Percentiles rank a stretch among this genome's conserved stretches.
phyloP scores from a whole-genome alignment of 1,140 invertebrate species.

The Lepidurus apus region DNA sequence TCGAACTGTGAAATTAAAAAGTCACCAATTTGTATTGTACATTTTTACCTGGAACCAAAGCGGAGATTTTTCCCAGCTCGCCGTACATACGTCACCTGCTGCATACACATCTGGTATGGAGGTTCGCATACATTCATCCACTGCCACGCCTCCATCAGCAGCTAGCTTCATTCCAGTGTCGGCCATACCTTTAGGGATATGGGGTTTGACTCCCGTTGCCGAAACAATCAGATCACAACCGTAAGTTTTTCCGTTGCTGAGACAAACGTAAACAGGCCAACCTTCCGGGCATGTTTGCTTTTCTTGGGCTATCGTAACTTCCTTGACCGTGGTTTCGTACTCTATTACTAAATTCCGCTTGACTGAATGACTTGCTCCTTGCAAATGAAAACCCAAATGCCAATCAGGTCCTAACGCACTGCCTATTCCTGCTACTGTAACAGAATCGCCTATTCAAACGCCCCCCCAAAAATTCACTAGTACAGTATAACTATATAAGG shows the following conservation, averaged over 20 bases:
- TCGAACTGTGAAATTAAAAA: neutral
- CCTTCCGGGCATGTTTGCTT: slow-evolving; percentile 37
- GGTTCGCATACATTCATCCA: slow-evolving; percentile 83
- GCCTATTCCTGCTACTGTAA: slow-evolving; percentile 47
- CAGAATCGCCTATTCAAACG: neutral
- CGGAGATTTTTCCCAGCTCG: slow-evolving; percentile 64
- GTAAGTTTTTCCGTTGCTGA: slow-evolving; percentile 68
- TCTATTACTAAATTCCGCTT: slow-evolving; percentile 51
- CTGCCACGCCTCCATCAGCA: slow-evolving; percentile 67
- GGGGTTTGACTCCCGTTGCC: slow-evolving; percentile 81
- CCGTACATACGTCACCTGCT: slow-evolving; percentile 86
- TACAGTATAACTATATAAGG: neutral
- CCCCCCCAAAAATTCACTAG: neutral
- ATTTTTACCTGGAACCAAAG: slow-evolving; percentile 77
- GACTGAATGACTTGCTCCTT: slow-evolving; percentile 47
- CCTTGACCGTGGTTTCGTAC: slow-evolving; percentile 65
- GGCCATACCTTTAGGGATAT: slow-evolving; percentile 48
- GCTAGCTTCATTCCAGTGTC: slow-evolving; percentile 40
- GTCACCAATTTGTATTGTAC: neutral
- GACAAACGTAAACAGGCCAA: slow-evolving; percentile 66
- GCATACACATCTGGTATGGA: slow-evolving; percentile 75
- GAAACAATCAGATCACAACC: slow-evolving; percentile 90
- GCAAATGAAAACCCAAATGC: slow-evolving; percentile 66
- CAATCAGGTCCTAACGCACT: slow-evolving; percentile 93
- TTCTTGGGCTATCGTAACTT: slow-evolving; percentile 36